A percentile compares a stretch with the other conserved stretches of the same genome.
These are phyloP conservation scores for Leptobrachium ailaonicum DNA, from an alignment of 2,113 vertebrate species.

Conservation along the genomic window DNA sequence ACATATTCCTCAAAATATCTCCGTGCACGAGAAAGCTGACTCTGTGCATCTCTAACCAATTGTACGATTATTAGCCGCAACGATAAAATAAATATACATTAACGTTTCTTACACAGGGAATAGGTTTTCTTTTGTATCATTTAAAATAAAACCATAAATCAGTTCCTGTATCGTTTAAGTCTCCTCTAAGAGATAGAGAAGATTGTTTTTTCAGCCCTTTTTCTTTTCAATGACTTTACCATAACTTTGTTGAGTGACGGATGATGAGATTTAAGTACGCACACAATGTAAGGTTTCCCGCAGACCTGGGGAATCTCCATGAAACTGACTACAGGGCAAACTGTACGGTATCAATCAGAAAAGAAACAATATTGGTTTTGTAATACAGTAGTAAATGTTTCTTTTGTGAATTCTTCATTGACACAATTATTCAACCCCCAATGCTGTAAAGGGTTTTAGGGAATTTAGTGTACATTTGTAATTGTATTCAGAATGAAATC, in stretches of 20 bases:
- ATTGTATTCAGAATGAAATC: no score
- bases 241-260: constrained; percentile 43
- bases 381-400: no score
- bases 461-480: no score
- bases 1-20: constrained; percentile 21
- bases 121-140: not conserved
- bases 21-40: not conserved
- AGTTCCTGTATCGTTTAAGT: not conserved
- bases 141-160: constrained; percentile 14
- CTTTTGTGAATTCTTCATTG: no score
- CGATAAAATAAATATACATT: not conserved
- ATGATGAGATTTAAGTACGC: constrained; percentile 45
- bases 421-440: no score
- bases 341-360: constrained; percentile 53
- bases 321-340: constrained; percentile 43
- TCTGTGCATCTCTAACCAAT: constrained; percentile 1
- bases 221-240: constrained; percentile 27
- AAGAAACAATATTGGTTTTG: constrained; percentile 27
- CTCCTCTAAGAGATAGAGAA: constrained; percentile 36
- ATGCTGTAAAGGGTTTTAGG: no score
- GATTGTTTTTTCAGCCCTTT: not conserved
- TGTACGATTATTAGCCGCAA: constrained; percentile 15
- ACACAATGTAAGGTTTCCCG: constrained; percentile 50
- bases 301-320: constrained; percentile 30
- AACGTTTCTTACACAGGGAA: not conserved